A percentile compares a stretch with the other conserved stretches of the same genome.
phyloP scores from a whole-genome alignment of 2,113 vertebrate genomes.

The Haplochromis vanheusdeni region DNA sequence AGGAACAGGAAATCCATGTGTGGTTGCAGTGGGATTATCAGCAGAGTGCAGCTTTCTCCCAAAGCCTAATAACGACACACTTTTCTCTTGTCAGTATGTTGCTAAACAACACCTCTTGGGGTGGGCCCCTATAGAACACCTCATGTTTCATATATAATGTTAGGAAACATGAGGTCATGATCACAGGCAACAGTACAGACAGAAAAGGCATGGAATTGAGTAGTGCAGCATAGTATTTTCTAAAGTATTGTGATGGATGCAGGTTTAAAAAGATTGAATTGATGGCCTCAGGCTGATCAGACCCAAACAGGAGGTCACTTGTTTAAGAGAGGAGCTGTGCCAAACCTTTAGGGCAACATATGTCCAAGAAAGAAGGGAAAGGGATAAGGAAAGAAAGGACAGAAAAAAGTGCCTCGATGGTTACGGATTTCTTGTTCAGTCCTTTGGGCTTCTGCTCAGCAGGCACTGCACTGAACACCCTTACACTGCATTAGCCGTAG shows the following conservation, averaged over 20 bases:
- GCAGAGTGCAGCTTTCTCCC: slow-evolving; percentile 41
- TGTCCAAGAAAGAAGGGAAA: background rate
- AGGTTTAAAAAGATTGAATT: background rate
- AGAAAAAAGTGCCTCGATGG: background rate
- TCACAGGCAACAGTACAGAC: background rate
- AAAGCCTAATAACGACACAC: slow-evolving; percentile 25
- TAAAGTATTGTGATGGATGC: background rate
- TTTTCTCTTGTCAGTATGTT: slow-evolving; percentile 21
- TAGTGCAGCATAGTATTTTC: background rate
- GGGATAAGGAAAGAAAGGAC: background rate
- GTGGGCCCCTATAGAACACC: background rate
- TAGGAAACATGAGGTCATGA: background rate
- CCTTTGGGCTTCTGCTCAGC: background rate
- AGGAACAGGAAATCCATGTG: slow-evolving; percentile 61
- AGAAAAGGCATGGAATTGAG: background rate
- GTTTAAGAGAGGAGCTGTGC: background rate
- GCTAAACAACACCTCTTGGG: background rate
- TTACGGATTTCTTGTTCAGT: background rate
- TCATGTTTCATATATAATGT: background rate
- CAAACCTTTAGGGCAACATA: background rate
- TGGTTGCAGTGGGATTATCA: slow-evolving; percentile 64
- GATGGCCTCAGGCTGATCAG: background rate
- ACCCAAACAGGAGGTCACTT: background rate
- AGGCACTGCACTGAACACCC: background rate
- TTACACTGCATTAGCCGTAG: background rate